Conservation (phyloP, 2,888 invertebrate species). For the Hybos culiciformis region DNA sequence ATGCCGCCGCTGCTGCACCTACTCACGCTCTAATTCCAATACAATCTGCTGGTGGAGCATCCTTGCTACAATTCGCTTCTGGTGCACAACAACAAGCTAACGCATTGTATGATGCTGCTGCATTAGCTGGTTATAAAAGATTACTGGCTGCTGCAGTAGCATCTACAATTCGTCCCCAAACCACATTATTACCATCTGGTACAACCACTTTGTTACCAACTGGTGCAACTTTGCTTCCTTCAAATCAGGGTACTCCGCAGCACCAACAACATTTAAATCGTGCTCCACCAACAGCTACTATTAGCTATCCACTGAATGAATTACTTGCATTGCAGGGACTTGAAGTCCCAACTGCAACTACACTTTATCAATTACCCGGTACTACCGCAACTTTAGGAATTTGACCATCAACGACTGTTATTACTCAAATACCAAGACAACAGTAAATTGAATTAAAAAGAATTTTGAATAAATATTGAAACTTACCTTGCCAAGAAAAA, state of each 20-base stretch:
- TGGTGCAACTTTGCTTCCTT: conserved; percentile 39
- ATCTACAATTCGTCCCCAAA: conserved; percentile 26
- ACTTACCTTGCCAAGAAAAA: no score
- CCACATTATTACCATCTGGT: conserved; percentile 29
- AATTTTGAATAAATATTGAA: no score
- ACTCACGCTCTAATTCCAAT: conserved; percentile 13
- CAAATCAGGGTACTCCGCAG: conserved; percentile 48
- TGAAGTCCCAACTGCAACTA: conserved; percentile 41
- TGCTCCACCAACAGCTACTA: conserved; percentile 40
- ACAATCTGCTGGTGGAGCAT: conserved; percentile 36
- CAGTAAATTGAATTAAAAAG: conserved; percentile 20
- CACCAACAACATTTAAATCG: conserved; percentile 28
- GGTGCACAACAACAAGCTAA: conserved; percentile 41
- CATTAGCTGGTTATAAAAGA: conserved; percentile 33
- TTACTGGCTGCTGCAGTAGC: conserved; percentile 34
- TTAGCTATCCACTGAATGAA: conserved; percentile 56
- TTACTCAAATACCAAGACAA: conserved; percentile 27
- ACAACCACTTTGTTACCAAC: conserved; percentile 34
- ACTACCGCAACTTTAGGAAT: conserved; percentile 54
- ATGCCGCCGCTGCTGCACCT: conserved; percentile 4
- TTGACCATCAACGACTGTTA: conserved; percentile 43
- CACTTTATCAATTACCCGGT: conserved; percentile 58
- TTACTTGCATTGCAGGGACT: conserved; percentile 55
- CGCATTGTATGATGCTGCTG: conserved; percentile 30
- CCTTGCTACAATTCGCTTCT: conserved; percentile 42